phyloP scores from a whole-genome alignment of 2,113 vertebrate species.

The Thamnaconus septentrionalis region DNA sequence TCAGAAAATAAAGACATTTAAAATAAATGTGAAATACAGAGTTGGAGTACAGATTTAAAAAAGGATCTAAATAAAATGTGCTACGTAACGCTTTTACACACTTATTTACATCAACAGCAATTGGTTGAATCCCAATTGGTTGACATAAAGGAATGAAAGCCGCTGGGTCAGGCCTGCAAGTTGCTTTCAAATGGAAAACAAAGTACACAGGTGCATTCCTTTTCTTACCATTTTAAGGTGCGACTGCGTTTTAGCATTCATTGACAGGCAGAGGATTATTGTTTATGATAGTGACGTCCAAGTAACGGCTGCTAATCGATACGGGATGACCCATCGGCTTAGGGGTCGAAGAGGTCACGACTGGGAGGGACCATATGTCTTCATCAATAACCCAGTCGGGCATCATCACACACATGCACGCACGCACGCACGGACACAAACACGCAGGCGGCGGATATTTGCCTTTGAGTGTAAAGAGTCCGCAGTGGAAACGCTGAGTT shows the following conservation, averaged over 20 bases:
- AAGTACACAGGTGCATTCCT: neutral
- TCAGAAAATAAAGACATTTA: no score
- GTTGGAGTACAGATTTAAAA: no score
- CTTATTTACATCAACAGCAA: no score
- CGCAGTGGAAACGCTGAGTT: no score
- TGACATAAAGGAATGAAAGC: no score
- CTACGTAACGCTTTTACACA: no score
- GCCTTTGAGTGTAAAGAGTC: no score
- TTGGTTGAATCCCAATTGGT: no score
- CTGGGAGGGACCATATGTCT: neutral
- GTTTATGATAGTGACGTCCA: constrained; percentile 3
- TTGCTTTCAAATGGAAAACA: no score
- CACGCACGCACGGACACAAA: neutral
- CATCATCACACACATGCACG: neutral
- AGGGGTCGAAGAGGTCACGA: constrained; percentile 37
- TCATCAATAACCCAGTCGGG: neutral
- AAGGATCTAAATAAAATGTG: no score
- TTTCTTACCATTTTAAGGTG: constrained; percentile 5
- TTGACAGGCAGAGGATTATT: constrained; percentile 8
- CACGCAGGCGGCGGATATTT: neutral
- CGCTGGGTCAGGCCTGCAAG: no score
- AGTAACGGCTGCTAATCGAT: constrained; percentile 44
- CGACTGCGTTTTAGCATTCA: constrained; percentile 21
- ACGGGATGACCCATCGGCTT: constrained; percentile 18
- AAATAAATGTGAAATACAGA: no score